Conservation (phyloP, 2,113 vertebrate species). For the Orientallactaga bullata region DNA sequence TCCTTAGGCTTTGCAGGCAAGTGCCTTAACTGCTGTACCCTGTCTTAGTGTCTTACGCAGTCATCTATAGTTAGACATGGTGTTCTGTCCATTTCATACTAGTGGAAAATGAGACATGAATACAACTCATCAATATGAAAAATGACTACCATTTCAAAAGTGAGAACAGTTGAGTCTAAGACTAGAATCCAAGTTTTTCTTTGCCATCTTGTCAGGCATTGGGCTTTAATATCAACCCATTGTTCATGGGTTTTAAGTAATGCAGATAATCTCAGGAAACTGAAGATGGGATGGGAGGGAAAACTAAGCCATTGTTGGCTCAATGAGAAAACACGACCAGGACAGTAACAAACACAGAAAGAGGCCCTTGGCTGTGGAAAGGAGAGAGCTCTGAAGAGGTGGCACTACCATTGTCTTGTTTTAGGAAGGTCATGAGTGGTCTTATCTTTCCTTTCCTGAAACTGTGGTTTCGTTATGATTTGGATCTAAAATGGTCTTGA, state of each 20-base stretch:
- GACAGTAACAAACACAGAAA: background rate
- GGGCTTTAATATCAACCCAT: background rate
- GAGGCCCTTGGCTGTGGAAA: background rate
- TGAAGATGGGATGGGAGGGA: background rate
- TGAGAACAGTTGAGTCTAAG: background rate
- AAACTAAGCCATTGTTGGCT: too few relatives aligned
- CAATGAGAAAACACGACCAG: background rate
- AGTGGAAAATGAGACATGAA: constrained; percentile 15
- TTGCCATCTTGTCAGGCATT: background rate
- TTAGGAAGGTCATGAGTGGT: background rate
- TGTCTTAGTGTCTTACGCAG: background rate
- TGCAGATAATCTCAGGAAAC: background rate
- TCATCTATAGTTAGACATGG: background rate
- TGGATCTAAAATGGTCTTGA: background rate
- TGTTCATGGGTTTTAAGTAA: background rate
- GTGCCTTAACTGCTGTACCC: too few relatives aligned
- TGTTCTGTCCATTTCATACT: background rate
- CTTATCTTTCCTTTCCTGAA: background rate
- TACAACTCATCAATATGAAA: constrained; percentile 2
- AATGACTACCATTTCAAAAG: background rate
- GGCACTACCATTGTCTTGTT: background rate
- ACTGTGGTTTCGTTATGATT: background rate
- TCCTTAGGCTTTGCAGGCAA: too few relatives aligned
- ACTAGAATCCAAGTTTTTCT: constrained; percentile 1
- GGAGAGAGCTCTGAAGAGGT: background rate